Conservation (phyloP, 2,888 invertebrate genomes). For the Hydriomena furcata region DNA sequence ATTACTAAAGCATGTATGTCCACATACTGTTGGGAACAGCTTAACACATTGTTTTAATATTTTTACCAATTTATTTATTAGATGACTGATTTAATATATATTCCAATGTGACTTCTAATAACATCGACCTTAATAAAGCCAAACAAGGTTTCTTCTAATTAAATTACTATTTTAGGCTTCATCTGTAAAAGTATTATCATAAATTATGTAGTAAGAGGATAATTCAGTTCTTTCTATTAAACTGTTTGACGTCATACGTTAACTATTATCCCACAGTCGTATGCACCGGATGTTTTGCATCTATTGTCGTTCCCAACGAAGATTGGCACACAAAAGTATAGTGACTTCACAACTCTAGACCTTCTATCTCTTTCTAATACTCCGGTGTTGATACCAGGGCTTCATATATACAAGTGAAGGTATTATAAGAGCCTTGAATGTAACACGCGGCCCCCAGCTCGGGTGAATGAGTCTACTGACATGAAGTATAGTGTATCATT, state of each 20-base stretch:
- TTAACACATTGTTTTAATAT: not conserved
- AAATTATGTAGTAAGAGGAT: not conserved
- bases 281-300: constrained; percentile 48
- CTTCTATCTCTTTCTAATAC: constrained; percentile 34
- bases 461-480: constrained; percentile 55
- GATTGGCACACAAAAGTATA: constrained; percentile 41
- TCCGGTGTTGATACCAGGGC: constrained; percentile 36
- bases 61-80: not conserved
- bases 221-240: not conserved
- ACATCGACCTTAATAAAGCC: constrained; percentile 3
- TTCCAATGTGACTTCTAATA: constrained; percentile 9
- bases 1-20: constrained; percentile 37
- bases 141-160: constrained; percentile 11
- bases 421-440: constrained; percentile 51
- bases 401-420: constrained; percentile 43
- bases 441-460: constrained; percentile 44
- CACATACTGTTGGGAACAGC: constrained; percentile 33
- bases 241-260: constrained; percentile 13
- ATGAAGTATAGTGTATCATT: constrained; percentile 18
- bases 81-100: not conserved
- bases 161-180: constrained; percentile 2
- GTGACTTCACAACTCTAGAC: constrained; percentile 20
- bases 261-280: constrained; percentile 28
- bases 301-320: constrained; percentile 45
- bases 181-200: not conserved